Evolutionary conservation across 2,888 invertebrate species (phyloP).

Genomic region (Hemaris fuciformis): DNA sequence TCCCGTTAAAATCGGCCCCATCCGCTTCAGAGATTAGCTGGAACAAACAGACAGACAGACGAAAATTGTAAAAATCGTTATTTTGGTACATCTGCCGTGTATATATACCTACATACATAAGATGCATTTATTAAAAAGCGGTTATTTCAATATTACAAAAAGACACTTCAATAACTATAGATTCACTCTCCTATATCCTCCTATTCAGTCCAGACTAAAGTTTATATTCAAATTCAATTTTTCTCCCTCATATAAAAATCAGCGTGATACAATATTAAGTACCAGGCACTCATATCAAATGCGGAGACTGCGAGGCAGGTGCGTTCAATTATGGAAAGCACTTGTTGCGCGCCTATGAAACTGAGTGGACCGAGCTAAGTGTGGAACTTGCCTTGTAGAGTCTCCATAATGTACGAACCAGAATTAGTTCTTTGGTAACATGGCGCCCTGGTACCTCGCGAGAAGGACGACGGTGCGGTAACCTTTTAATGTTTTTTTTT

Average conservation of each 20-base stretch:
- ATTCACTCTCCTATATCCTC: no score
- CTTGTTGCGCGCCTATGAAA: constrained; percentile 58
- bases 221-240: not conserved
- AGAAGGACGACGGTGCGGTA: constrained; percentile 27
- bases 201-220: no score
- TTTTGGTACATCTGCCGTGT: no score
- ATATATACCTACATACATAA: no score
- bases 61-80: no score
- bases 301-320: constrained; percentile 40
- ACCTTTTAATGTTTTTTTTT: not conserved
- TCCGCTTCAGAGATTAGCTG: no score
- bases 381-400: constrained; percentile 58
- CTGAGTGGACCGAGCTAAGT: constrained; percentile 55
- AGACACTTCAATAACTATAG: no score
- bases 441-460: constrained; percentile 41
- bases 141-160: no score
- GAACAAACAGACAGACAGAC: no score
- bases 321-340: constrained; percentile 62
- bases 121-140: no score
- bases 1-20: no score
- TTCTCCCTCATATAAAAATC: constrained; percentile 25
- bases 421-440: constrained; percentile 46
- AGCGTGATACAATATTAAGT: constrained; percentile 25
- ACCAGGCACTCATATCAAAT: constrained; percentile 42
- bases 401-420: constrained; percentile 55